Conservation (phyloP, 2,113 vertebrate species). For the Nothocercus julius region DNA sequence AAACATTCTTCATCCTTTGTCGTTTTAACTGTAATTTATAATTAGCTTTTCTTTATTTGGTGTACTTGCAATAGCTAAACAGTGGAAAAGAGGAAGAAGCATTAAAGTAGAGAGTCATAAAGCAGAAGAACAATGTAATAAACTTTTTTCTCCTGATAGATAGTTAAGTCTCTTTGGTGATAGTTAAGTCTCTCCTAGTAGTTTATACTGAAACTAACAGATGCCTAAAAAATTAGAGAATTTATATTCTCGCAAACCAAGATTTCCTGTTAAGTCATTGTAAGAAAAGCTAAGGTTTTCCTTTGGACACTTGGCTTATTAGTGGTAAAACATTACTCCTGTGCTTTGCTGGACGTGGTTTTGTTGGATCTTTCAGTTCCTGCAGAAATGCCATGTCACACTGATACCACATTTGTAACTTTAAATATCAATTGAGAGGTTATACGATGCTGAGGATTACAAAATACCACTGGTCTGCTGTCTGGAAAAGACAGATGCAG, state of each 20-base stretch:
- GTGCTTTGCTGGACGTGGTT: not conserved
- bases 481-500: conserved; percentile 42
- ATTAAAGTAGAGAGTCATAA: not conserved
- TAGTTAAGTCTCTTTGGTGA: not conserved
- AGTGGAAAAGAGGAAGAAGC: not conserved
- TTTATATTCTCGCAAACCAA: not conserved
- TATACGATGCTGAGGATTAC: not conserved
- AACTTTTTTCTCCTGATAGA: not conserved
- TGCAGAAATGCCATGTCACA: not conserved
- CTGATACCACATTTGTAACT: not conserved
- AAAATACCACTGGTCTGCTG: conserved; percentile 5
- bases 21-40: conserved; percentile 33
- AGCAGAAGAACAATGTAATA: not conserved
- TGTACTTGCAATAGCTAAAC: not conserved
- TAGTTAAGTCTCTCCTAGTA: not conserved
- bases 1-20: not conserved
- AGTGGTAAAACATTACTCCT: not conserved
- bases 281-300: not conserved
- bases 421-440: conserved; percentile 14
- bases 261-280: not conserved
- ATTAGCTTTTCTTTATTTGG: conserved; percentile 10
- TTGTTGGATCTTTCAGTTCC: not conserved
- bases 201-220: not conserved
- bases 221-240: not conserved
- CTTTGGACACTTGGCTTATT: not conserved